A percentile compares a stretch with the other conserved stretches of the same genome.
Conservation (phyloP, 2,113 vertebrate species). For the Pseudopipra pipra region DNA sequence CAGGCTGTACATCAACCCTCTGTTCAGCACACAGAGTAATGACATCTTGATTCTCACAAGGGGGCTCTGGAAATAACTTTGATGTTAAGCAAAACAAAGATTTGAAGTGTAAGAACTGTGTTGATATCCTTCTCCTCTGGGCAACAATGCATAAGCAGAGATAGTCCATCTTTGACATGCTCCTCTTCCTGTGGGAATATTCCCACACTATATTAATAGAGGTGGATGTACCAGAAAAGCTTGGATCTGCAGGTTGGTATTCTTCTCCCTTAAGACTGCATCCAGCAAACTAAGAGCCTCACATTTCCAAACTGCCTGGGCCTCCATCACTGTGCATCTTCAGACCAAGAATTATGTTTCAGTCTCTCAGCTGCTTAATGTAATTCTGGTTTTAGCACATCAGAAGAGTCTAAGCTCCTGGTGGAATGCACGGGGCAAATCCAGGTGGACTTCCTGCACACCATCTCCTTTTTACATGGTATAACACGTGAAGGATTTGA, state of each 20-base stretch:
- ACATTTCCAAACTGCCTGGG: neutral
- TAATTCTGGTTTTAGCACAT: neutral
- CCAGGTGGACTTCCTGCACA: neutral
- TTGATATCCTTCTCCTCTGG: neutral
- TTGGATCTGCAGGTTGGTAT: neutral
- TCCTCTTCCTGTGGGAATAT: neutral
- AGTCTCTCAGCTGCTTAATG: neutral
- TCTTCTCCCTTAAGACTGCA: neutral
- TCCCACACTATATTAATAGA: neutral
- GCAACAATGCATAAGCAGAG: neutral
- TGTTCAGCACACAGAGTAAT: neutral
- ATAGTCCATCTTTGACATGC: neutral
- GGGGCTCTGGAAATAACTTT: neutral
- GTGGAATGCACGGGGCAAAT: neutral
- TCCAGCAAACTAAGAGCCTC: neutral
- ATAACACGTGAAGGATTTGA: neutral
- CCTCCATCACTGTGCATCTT: neutral
- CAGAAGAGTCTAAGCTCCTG: neutral
- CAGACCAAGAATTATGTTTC: neutral
- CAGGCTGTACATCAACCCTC: neutral
- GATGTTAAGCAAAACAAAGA: constrained; percentile 6
- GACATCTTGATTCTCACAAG: neutral
- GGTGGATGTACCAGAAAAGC: neutral
- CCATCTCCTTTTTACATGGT: neutral
- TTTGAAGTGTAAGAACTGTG: neutral